Conservation (phyloP, 2,113 vertebrate species). For the Pimephales promelas region DNA sequence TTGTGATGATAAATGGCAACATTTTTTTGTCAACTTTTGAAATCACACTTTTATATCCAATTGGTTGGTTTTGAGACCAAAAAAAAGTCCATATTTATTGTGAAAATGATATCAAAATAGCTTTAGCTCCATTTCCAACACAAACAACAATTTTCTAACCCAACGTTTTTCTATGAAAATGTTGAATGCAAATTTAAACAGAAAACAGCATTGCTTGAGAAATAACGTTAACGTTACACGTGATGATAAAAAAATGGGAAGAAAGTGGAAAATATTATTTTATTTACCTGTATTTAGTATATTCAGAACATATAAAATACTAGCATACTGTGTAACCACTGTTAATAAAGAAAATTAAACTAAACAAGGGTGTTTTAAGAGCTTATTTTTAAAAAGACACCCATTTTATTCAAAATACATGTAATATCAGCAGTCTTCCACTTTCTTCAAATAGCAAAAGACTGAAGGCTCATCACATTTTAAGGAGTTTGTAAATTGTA, state of each 20-base stretch:
- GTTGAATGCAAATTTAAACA: neutral
- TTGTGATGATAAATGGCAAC: too few species aligned
- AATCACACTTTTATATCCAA: neutral
- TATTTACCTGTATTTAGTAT: neutral
- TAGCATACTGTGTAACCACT: neutral
- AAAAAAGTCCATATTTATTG: neutral
- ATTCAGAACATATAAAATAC: neutral
- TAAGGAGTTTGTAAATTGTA: neutral
- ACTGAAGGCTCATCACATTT: conserved; percentile 15
- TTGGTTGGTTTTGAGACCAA: neutral
- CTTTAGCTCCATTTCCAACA: neutral
- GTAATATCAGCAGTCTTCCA: neutral
- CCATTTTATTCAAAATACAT: neutral
- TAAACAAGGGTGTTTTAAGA: neutral
- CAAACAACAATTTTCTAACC: neutral
- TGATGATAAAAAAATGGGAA: neutral
- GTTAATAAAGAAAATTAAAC: neutral
- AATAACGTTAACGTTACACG: neutral
- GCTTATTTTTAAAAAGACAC: neutral
- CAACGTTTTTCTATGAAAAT: neutral
- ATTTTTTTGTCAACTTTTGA: neutral
- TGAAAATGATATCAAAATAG: neutral
- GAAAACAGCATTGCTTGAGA: neutral
- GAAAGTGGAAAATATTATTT: neutral
- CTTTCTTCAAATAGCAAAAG: conserved; percentile 1